Evolutionary conservation across 2,113 vertebrate species (phyloP), one percentile per base, ranked within the genome.

Genomic region (Lontra canadensis): DNA sequence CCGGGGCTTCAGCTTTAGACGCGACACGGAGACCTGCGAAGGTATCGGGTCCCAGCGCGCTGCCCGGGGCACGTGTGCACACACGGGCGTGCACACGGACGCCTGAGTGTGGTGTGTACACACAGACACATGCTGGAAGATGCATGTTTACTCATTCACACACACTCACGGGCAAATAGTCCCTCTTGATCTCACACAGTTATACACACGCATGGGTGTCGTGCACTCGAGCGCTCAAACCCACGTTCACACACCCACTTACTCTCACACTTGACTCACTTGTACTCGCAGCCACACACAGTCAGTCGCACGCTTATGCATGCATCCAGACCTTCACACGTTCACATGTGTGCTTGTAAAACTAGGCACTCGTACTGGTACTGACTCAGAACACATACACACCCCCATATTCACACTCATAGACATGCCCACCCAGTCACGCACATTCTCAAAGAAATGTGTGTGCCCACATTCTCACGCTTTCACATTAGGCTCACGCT

Each of bases 1-100:
- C 31, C 99, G 99, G 94, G 99, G 99, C 49, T 99, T 99, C 52
- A 98, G 99, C 98, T 99, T 99, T 98, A 99, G 98, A 96, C 98
- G 99, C 0, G 99, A 99, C 83, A 99, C 99, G 0, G 99, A 99
- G 96, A 99, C 99, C 2, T 99, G 99, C 15, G 99, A 99, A 99
- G 99, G 99, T 99, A 97, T 15, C 14, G 23, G n/a, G 20, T 36
- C 98, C 0, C 0, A 0, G 47, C 55, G 9, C 0, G 4, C 65
- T 55, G 23, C 63, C 5, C 1, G 12, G 6, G 23, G 8, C 5
- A 11, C 23, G 23, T 55, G 52, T 5, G 52, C 17, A 17, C 11
- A 23, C 18, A 20, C 65, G 15, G 65, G 39, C 4, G 25, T 15
- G 15, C 42, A 7, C 36, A 13, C 23, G 6, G 18, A 36, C 69